Conservation (phyloP, 2,888 invertebrate genomes). For the Acheta domesticus region DNA sequence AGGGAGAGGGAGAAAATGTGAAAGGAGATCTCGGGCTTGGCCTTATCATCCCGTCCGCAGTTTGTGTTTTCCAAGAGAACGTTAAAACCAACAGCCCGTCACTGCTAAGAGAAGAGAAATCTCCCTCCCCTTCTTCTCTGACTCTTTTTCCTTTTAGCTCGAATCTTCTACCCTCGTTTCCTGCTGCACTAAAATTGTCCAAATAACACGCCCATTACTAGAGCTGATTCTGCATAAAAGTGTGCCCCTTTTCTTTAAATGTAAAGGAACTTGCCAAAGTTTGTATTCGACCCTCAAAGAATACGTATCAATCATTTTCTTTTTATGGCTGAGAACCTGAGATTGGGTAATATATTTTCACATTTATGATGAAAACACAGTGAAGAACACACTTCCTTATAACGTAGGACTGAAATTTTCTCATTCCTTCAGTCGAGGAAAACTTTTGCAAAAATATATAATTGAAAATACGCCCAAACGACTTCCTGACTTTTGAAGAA, state of each 20-base stretch:
- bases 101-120: conserved; percentile 11
- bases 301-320: background rate
- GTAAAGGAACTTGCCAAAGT: background rate
- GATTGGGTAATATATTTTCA: too few species aligned
- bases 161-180: conserved; percentile 7
- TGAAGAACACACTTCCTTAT: too few species aligned
- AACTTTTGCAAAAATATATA: too few species aligned
- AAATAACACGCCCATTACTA: conserved; percentile 18
- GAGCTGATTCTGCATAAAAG: background rate
- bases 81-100: conserved; percentile 18
- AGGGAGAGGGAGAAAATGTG: conserved; percentile 18
- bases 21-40: conserved; percentile 6
- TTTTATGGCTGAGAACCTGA: background rate
- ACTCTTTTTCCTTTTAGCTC: background rate
- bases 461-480: too few species aligned
- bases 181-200: conserved; percentile 1
- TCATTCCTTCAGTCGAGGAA: too few species aligned
- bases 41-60: conserved; percentile 18
- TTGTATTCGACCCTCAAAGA: background rate
- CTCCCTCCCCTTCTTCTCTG: background rate
- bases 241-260: background rate
- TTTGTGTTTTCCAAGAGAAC: conserved; percentile 18
- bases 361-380: too few species aligned
- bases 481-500: too few species aligned
- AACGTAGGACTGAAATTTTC: too few species aligned